Evolutionary conservation across 2,113 vertebrate species (phyloP), one percentile per base, ranked within the genome.

Genomic region (Crotalus viridis): DNA sequence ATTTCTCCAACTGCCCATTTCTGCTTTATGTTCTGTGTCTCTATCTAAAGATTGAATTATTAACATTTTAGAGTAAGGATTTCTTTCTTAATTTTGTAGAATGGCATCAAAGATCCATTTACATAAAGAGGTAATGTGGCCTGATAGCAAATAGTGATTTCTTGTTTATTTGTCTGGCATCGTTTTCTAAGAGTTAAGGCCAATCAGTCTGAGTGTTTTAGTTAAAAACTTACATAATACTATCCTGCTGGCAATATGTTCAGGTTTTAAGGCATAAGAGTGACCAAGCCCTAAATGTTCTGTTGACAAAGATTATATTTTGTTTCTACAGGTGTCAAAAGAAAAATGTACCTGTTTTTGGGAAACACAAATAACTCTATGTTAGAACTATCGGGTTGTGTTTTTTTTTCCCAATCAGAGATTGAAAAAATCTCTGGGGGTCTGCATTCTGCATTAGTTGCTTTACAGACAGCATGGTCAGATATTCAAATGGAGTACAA

Each of bases 301-400:
- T 85, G n/a, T 64, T 69, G 87, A 46, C 52, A 7, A 12, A 59
- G 87, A 61, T 61, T 52, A 43, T 85, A 85, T 19, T 85, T 88
- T 81, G 64, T 93, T 93, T 91, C 69, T 88, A 54, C 69, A 91
- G 86, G 55, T 74, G 86, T 24, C 21, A 54, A n/a, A 54, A 28
- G 48, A 46, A 39, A 89, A 91, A 91, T 17, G 69, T 6, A 52
- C 46, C 21, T 54, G 15, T 13, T 57, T 74, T 93, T 28, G 56
- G 33, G 52, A 93, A 56, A 88, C 48, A 54, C 81, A 90, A 5
- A 51, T 90, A 69, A 61, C n/a, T 59, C 22, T 54, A 28, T 10
- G 13, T 39, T n/a, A 89, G 24, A 26, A 51, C 21, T 26, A 86
- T 1, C 10, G 24, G 43, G 10, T 0, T 28, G 15, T 15, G n/a